These are phyloP conservation scores for Paracentrotus lividus DNA, from an alignment of 53 echinoderm and acorn worm genomes.

Conservation along the genomic window DNA sequence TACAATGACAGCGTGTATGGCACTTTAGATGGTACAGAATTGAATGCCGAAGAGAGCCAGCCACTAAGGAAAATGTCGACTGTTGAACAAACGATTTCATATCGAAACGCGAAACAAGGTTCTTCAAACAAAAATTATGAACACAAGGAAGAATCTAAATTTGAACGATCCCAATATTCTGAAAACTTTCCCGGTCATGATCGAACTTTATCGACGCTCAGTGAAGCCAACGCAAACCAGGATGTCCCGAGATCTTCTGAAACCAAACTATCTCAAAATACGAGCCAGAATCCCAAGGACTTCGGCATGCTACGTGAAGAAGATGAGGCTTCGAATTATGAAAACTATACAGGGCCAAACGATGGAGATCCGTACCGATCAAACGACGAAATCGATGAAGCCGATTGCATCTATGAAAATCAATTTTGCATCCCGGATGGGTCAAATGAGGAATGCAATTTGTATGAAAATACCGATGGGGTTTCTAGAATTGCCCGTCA, in stretches of 20 bases:
- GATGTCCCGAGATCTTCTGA: not conserved
- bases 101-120: too few species aligned
- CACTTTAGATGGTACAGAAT: not conserved
- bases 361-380: not conserved
- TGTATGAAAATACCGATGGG: not conserved
- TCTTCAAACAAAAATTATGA: not conserved
- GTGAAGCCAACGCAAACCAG: not conserved
- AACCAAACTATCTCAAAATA: not conserved
- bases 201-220: not conserved
- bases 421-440: not conserved
- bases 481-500: not conserved
- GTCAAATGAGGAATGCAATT: not conserved
- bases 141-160: not conserved
- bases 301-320: too few species aligned
- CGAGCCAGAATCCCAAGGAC: not conserved
- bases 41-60: not conserved
- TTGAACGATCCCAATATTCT: not conserved
- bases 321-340: not conserved
- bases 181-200: not conserved
- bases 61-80: not conserved
- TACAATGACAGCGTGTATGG: slow-evolving; percentile 6
- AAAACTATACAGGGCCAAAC: not conserved
- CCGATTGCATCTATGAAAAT: not conserved
- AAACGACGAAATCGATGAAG: not conserved
- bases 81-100: not conserved